A percentile compares a stretch with the other conserved stretches of the same genome.
phyloP scores from a whole-genome alignment of 53 echinoderm and acorn worm species.

The Holothuria leucospilota region DNA sequence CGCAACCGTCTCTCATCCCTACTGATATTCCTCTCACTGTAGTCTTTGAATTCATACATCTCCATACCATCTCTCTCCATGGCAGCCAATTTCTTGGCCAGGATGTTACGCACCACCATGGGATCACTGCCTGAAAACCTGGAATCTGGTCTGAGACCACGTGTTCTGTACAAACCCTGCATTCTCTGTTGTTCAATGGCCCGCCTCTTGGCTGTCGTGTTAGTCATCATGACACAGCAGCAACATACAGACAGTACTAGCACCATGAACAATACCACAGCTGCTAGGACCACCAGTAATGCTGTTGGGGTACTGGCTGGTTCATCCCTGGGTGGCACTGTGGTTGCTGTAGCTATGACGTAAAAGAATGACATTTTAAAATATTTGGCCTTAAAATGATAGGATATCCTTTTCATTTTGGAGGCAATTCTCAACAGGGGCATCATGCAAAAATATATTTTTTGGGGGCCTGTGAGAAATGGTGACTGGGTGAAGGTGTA shows the following conservation, averaged over 20 bases:
- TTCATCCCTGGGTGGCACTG: not conserved
- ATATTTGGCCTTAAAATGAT: too few relatives aligned
- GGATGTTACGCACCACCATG: conserved; percentile 34
- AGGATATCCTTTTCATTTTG: too few relatives aligned
- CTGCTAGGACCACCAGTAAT: conserved; percentile 17
- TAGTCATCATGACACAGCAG: conserved; percentile 14
- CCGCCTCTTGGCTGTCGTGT: conserved; percentile 21
- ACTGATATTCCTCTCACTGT: conserved; percentile 36
- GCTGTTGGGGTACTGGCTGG: not conserved
- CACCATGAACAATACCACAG: not conserved
- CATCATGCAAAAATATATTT: too few relatives aligned
- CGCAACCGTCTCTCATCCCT: conserved; percentile 27
- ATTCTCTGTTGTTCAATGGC: conserved; percentile 17
- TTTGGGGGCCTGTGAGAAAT: too few relatives aligned
- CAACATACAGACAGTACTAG: conserved; percentile 4
- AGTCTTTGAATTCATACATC: not conserved
- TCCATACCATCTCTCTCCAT: not conserved
- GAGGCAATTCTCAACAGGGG: too few relatives aligned
- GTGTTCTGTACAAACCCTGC: not conserved
- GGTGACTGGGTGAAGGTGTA: too few relatives aligned
- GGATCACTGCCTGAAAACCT: not conserved
- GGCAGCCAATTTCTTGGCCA: conserved; percentile 11
- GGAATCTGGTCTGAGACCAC: not conserved
- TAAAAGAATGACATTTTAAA: too few relatives aligned
- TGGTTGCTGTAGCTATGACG: not conserved